Base-by-base conservation (phyloP, 2,888 invertebrate genomes). In the Tenthredo scrophulariae region DNA sequence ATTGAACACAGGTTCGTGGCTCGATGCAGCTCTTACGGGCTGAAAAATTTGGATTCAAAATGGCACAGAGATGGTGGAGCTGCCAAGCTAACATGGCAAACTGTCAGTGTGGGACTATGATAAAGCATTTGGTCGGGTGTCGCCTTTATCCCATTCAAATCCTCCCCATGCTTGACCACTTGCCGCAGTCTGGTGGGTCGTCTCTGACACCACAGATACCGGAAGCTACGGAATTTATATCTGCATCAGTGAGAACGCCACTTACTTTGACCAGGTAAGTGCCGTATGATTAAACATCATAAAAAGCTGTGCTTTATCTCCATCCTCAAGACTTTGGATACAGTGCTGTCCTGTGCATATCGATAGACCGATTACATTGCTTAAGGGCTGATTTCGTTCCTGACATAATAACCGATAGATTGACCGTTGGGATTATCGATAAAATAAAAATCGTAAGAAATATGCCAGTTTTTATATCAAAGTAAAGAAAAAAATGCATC, bases 61-160 rank as follows among this genome's bases (percentile, higher is more conserved):
- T 80, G 80, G 80, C 62, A 13, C 80, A 80, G 40, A 80, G 33
- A 80, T 62, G 80, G 58, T 80, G 62, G 80, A 80, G 62, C 40
- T 58, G 80, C 43, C 40, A 26, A 40, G 80, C 58, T 80, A 80
- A 80, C 58, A 62, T 80, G 80, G 80, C 58, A 15, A 80, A 80
- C 80, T 40, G 62, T 62, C 80, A 62, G 18, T 80, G 80, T 80
- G 80, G 80, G 18, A 62, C 58, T 15, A 37, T 80, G 80, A 80
- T 40, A 62, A 80, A 80, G 37, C 40, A 80, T 40, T 40, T 62
- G 62, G 62, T 58, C 62, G 40, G 80, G n/a, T 62, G 80, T 62
- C 58, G 80, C 9, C 62, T 80, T 26, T 80, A 40, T 22, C 58
- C 58, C 6, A 37, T 50, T 40, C 33, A 62, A 18, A 62, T 62